Evolutionary conservation across 2,888 invertebrate genomes (phyloP).

Genomic region (Amorpha juglandis): DNA sequence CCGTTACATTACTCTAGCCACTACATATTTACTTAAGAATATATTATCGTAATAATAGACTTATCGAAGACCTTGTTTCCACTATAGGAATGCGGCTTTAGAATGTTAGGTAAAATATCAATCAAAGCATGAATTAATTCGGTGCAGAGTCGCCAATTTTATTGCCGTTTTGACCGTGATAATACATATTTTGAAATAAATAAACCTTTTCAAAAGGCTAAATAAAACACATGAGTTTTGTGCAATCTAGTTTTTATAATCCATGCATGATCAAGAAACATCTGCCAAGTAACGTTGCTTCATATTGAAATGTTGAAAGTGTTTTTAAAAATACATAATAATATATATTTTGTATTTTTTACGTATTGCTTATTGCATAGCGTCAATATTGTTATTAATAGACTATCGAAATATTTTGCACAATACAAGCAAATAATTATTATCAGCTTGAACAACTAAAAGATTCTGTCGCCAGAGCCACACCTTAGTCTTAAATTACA

Average conservation of each 20-base stretch:
- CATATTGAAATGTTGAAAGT: not conserved
- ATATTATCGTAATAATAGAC: constrained; percentile 18
- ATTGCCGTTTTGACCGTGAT: constrained; percentile 10
- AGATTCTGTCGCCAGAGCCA: too few species aligned
- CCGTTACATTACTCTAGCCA: not conserved
- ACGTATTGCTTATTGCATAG: too few species aligned
- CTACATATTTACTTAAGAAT: constrained; percentile 4
- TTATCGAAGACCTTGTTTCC: constrained; percentile 22
- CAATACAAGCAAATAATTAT: too few species aligned
- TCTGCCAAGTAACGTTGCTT: not conserved
- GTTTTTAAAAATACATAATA: not conserved
- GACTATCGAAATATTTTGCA: too few species aligned
- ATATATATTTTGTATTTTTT: not conserved
- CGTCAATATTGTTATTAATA: too few species aligned
- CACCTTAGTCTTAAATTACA: too few species aligned
- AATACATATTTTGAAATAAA: not conserved
- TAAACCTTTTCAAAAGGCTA: not conserved
- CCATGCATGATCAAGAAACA: not conserved
- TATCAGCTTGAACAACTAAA: too few species aligned
- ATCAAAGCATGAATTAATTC: constrained; percentile 19
- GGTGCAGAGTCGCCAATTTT: constrained; percentile 6
- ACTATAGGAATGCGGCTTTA: constrained; percentile 12
- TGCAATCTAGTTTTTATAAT: constrained; percentile 6
- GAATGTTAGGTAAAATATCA: constrained; percentile 22
- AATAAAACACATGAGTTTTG: constrained; percentile 6